Evolutionary conservation across 2,888 invertebrate species (phyloP).

Genomic region (Phrixothrix hirtus): DNA sequence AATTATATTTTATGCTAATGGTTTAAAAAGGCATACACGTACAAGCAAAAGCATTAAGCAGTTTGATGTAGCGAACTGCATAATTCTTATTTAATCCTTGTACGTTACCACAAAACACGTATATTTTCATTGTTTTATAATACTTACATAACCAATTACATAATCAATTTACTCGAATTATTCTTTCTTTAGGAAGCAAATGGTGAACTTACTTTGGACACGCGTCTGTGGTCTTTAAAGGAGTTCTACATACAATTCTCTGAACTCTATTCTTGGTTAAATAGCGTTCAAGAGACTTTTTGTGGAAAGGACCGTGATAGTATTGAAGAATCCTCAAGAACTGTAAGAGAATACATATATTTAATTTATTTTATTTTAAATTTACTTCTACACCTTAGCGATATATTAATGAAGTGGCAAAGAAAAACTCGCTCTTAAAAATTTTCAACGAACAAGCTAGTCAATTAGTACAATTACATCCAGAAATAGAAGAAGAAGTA

Average conservation of each 20-base stretch:
- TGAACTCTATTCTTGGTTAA: slow-evolving; percentile 80
- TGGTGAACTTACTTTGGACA: slow-evolving; percentile 72
- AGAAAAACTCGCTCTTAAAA: slow-evolving; percentile 71
- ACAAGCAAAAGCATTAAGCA: too few species aligned
- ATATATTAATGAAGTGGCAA: slow-evolving; percentile 75
- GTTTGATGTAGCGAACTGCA: too few species aligned
- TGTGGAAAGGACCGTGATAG: slow-evolving; percentile 75
- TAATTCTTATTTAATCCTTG: too few species aligned
- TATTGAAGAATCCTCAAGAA: slow-evolving; percentile 68
- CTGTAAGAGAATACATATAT: slow-evolving; percentile 57
- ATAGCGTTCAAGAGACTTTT: slow-evolving; percentile 75
- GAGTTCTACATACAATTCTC: slow-evolving; percentile 79
- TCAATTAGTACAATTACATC: slow-evolving; percentile 68
- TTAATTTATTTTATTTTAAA: background rate
- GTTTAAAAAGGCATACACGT: too few species aligned
- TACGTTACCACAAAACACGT: background rate
- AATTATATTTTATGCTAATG: too few species aligned
- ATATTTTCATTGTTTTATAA: background rate
- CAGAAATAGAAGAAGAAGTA: slow-evolving; percentile 68
- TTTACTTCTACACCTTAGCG: slow-evolving; percentile 59
- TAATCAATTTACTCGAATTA: background rate
- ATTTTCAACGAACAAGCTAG: slow-evolving; percentile 79
- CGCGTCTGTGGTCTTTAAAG: slow-evolving; percentile 72
- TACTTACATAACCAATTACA: background rate
- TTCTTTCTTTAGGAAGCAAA: slow-evolving; percentile 68